Conservation (phyloP, 2,797 vertebrate genomes). For the Xyrichtys novacula region DNA sequence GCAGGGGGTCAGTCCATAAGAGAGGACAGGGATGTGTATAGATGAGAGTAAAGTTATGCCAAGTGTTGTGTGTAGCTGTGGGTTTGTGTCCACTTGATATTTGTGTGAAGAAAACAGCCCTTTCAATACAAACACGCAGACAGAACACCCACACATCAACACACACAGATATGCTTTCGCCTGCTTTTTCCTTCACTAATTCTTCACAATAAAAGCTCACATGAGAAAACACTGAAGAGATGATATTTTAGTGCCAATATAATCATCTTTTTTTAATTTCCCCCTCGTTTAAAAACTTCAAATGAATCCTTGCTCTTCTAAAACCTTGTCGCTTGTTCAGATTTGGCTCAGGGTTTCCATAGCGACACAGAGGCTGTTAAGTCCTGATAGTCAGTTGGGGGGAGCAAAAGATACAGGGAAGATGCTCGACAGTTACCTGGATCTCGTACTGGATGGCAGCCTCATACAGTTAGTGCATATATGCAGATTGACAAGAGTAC, state of each 20-base stretch:
- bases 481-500: neutral
- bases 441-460: slow-evolving; percentile 1
- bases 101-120: neutral
- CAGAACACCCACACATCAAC: neutral
- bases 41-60: slow-evolving; percentile 6
- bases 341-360: slow-evolving; percentile 74
- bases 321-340: slow-evolving; percentile 57
- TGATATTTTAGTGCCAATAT: slow-evolving; percentile 51
- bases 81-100: neutral
- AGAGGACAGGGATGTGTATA: neutral
- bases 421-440: slow-evolving; percentile 20
- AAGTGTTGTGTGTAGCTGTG: neutral
- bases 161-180: neutral
- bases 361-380: slow-evolving; percentile 65
- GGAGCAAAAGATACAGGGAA: slow-evolving; percentile 38
- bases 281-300: slow-evolving; percentile 74
- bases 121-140: neutral
- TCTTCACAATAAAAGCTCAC: slow-evolving; percentile 45
- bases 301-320: slow-evolving; percentile 67
- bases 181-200: slow-evolving; percentile 23
- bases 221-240: slow-evolving; percentile 50
- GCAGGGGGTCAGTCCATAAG: slow-evolving; percentile 1
- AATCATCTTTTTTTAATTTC: slow-evolving; percentile 69
- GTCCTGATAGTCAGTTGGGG: slow-evolving; percentile 38
- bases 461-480: neutral